Evolutionary conservation across 2,113 vertebrate genomes (phyloP).

Genomic region (Apodemus sylvaticus): DNA sequence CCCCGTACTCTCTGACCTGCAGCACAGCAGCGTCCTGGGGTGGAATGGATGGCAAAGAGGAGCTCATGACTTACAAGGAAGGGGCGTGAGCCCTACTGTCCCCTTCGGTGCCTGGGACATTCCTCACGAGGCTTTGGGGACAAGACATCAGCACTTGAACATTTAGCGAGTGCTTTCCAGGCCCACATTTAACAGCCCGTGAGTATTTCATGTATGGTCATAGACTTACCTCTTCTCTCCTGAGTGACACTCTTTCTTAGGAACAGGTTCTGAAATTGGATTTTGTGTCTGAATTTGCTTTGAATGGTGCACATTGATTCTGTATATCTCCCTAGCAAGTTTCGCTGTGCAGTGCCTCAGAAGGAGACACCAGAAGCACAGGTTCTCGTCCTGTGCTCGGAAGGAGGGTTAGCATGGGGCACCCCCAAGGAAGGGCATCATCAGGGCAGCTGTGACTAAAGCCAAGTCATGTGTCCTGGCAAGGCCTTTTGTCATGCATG

Average conservation of each 20-base stretch:
- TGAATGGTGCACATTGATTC: background rate
- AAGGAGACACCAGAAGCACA: background rate
- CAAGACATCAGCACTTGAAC: background rate
- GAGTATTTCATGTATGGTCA: background rate
- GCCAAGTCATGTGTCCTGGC: background rate
- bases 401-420: background rate
- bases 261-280: background rate
- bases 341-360: background rate
- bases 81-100: no score
- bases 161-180: no score
- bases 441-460: background rate
- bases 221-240: background rate
- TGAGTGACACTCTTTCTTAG: background rate
- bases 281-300: slow-evolving; percentile 11
- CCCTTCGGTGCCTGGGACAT: no score
- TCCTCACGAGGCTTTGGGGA: background rate
- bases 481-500: background rate
- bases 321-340: background rate
- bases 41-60: background rate
- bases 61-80: background rate
- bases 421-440: no score
- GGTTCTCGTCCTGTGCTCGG: rapidly evolving
- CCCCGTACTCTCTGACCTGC: background rate
- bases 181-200: background rate
- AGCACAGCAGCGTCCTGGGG: background rate